Conservation (phyloP, 2,113 vertebrate species). For the Pluvialis apricaria region DNA sequence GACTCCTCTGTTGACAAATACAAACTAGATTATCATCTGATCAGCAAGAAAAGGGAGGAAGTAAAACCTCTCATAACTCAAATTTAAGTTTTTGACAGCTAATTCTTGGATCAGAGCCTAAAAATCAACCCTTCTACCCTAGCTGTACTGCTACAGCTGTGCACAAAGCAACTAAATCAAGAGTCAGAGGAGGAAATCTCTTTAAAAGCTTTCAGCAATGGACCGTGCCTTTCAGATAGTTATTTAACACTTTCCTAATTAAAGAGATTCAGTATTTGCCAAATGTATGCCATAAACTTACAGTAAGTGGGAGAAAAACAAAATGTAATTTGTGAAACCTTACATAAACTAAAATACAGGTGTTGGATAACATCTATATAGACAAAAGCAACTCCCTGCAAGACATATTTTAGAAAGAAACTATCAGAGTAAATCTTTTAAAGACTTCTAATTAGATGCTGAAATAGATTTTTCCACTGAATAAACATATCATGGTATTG, state of each 20-base stretch:
- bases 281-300: slow-evolving; percentile 26
- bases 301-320: slow-evolving; percentile 49
- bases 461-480: slow-evolving; percentile 66
- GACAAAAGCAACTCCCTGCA: slow-evolving; percentile 45
- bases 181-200: not conserved
- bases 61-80: not conserved
- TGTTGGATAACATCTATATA: slow-evolving; percentile 59
- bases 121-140: not conserved
- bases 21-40: not conserved
- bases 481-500: slow-evolving; percentile 67
- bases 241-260: slow-evolving; percentile 51
- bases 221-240: slow-evolving; percentile 23
- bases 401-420: slow-evolving; percentile 43
- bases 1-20: not conserved
- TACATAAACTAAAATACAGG: slow-evolving; percentile 57
- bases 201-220: slow-evolving; percentile 11
- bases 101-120: not conserved
- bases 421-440: slow-evolving; percentile 53
- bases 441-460: slow-evolving; percentile 70
- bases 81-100: not conserved
- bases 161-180: not conserved
- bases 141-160: not conserved
- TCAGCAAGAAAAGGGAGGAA: not conserved
- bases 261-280: slow-evolving; percentile 37
- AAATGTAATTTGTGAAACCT: slow-evolving; percentile 48